Conservation (phyloP, 2,113 vertebrate genomes). For the Nematolebias whitei region DNA sequence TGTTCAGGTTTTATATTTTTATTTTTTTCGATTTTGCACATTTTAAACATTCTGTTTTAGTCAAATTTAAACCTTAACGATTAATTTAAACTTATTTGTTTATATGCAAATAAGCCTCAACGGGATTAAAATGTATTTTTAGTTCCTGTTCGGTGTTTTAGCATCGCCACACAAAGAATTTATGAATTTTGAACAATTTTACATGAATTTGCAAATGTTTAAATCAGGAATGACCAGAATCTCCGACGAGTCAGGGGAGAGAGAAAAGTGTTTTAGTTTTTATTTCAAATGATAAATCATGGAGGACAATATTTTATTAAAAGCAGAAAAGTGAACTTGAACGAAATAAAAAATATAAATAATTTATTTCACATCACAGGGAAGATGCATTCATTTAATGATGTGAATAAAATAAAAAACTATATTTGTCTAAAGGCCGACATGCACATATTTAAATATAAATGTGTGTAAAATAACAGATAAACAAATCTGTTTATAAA, state of each 20-base stretch:
- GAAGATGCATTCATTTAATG: background rate
- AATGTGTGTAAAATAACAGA: background rate
- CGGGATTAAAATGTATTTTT: background rate
- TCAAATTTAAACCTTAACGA: background rate
- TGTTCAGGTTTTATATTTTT: accelerated
- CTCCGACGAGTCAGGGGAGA: background rate
- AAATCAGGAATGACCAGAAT: background rate
- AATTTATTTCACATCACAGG: background rate
- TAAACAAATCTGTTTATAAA: background rate
- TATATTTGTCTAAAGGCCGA: background rate
- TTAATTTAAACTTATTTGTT: slow-evolving; percentile 32
- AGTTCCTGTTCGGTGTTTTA: background rate
- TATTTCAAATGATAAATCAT: background rate
- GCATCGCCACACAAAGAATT: too few relatives aligned
- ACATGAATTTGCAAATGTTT: slow-evolving; percentile 47
- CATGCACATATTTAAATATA: background rate
- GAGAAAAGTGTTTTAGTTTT: background rate
- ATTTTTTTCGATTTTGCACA: slow-evolving; percentile 11
- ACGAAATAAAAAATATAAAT: slow-evolving; percentile 33
- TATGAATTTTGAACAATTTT: background rate
- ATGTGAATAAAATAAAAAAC: slow-evolving; percentile 21
- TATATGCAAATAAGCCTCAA: slow-evolving; percentile 62
- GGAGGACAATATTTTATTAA: background rate
- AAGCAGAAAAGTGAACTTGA: too few relatives aligned
- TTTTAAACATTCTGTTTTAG: accelerated